Evolutionary conservation across 2,113 vertebrate species (phyloP).

Genomic region (Syngnathus floridae): DNA sequence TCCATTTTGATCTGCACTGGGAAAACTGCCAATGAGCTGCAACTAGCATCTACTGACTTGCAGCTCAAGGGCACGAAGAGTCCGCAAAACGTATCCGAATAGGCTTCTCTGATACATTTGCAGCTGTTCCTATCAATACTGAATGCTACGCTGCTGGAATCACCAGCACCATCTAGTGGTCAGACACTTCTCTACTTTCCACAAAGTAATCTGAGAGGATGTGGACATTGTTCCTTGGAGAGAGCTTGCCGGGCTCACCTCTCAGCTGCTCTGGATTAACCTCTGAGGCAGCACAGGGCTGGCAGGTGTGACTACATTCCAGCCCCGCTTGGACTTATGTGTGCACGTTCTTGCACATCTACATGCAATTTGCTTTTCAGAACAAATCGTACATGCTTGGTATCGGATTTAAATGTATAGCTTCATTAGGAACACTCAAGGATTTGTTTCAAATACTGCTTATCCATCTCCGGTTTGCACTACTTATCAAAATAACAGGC

Average conservation of each 20-base stretch:
- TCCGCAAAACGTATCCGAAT: neutral
- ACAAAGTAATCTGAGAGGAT: neutral
- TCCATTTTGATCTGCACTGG: constrained; percentile 41
- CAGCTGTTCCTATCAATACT: neutral
- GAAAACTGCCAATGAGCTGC: constrained; percentile 46
- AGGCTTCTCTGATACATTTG: neutral
- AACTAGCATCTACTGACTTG: constrained; percentile 7
- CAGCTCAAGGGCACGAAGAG: constrained; percentile 2
- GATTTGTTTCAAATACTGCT: constrained; percentile 1
- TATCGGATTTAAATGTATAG: neutral
- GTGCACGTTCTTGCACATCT: constrained; percentile 6
- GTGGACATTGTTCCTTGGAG: constrained; percentile 2
- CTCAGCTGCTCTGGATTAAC: constrained; percentile 34
- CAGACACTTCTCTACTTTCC: neutral
- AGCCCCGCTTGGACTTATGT: constrained; percentile 13
- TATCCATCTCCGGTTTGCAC: constrained; percentile 31
- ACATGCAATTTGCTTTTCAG: constrained; percentile 2
- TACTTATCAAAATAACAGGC: constrained; percentile 14
- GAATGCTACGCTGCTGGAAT: neutral
- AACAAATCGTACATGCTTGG: neutral
- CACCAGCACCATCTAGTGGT: constrained; percentile 27
- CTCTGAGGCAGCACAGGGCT: constrained; percentile 44
- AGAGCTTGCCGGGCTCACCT: constrained; percentile 8
- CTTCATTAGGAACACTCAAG: neutral
- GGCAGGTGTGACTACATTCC: constrained; percentile 46